Evolutionary conservation across 1,140 invertebrate species (phyloP), one percentile per base, ranked within the genome.

Genomic region (Liolophura sinensis): DNA sequence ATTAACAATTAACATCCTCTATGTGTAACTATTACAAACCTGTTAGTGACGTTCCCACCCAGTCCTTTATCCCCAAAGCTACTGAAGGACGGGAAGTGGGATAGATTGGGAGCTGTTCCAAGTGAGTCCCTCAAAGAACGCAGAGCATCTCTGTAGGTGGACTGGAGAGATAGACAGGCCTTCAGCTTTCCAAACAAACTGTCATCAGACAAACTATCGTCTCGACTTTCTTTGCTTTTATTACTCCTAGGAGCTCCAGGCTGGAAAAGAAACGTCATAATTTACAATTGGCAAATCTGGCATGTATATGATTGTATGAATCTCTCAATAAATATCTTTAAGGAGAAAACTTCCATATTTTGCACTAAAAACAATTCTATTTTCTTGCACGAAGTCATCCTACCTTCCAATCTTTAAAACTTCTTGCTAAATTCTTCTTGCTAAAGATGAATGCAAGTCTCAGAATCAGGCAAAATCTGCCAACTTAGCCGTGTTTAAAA

Each of bases 71-170:
- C 70, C 47, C 73, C 71, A 55, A 82, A 73, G 74, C 80, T 83
- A 68, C 80, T 82, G 47, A 83, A 68, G 40, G 82, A 84, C n/a
- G 79, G 78, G 59, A 77, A 82, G 58, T 82, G 81, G 27, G 79
- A 81, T 58, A 83, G 71, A 52, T 71, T 79, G 54, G 75, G 76
- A 40, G 74, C 70, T 40, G 71, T 76, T 27, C 82, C 81, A 0
- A 84, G 69, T 0, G 81, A 69, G 61, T 84, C 83, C 55, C 78
- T 69, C n/a, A 84, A 70, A 15, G 77, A 76, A 14, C 77, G 57
- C 14, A 84, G 62, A 12, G 77, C 70, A 62, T 84, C 83, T 50
- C 78, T 71, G 68, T 79, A 84, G 65, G 75, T 77, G 0, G 73
- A 68, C 67, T 82, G 82, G 1, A 84, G 71, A 3, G 73, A 70